Evolutionary conservation across 2,113 vertebrate species (phyloP).

Genomic region (Tupaia chinensis): DNA sequence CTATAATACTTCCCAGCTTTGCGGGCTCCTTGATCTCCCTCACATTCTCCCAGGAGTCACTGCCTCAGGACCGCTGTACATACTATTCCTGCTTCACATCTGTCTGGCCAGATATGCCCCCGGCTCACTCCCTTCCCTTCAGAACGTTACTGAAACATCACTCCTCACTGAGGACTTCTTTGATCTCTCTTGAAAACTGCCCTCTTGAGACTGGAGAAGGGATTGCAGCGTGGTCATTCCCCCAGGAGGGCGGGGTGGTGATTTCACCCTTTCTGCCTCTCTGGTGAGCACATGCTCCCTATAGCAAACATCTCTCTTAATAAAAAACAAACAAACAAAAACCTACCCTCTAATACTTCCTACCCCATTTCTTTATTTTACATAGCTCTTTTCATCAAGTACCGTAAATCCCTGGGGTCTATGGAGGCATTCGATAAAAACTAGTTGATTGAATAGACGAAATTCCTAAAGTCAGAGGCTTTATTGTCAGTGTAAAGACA

Average conservation of each 20-base stretch:
- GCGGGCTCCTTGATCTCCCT: not conserved
- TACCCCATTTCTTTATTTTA: not conserved
- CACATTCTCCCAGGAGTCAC: not conserved
- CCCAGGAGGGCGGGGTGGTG: no score
- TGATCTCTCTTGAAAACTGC: not conserved
- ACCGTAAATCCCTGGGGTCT: not conserved
- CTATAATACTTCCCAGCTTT: not conserved
- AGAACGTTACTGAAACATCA: not conserved
- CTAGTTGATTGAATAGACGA: slow-evolving; percentile 14
- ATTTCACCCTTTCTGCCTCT: no score
- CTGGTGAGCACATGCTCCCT: no score
- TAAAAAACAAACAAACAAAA: no score
- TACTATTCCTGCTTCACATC: slow-evolving; percentile 19
- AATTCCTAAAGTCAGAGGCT: not conserved
- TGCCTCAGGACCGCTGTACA: not conserved
- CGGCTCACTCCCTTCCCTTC: not conserved
- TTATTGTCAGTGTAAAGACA: not conserved
- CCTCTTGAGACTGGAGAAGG: not conserved
- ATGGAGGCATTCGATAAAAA: slow-evolving; percentile 8
- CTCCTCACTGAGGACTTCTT: not conserved
- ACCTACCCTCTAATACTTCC: not conserved
- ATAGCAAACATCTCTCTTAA: no score
- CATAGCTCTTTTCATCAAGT: not conserved
- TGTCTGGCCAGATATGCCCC: not conserved
- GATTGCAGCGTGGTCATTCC: no score